These are phyloP conservation scores for Drosophila repletoides DNA, from an alignment of 1,140 invertebrate genomes.

Conservation along the genomic window DNA sequence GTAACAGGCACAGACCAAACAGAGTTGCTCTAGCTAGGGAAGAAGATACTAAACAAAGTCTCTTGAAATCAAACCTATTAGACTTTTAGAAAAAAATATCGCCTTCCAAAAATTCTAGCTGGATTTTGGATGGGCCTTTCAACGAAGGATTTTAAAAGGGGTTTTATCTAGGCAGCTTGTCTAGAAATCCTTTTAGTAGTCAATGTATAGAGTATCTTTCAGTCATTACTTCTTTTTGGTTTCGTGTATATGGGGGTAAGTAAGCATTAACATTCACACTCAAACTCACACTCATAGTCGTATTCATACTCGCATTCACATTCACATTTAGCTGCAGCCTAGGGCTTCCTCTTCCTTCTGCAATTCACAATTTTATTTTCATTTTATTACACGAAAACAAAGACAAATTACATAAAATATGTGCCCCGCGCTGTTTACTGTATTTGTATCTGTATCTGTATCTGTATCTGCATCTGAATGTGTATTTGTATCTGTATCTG, in stretches of 20 bases:
- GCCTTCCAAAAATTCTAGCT: too few relatives aligned
- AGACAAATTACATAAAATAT: conserved; percentile 82
- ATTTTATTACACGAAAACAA: conserved; percentile 80
- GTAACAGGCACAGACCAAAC: too few relatives aligned
- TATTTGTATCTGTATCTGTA: conserved; percentile 19
- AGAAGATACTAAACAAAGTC: too few relatives aligned
- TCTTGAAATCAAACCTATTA: too few relatives aligned
- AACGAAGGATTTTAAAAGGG: too few relatives aligned
- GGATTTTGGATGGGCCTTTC: too few relatives aligned
- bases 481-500: conserved; percentile 21
- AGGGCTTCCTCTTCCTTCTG: conserved; percentile 48
- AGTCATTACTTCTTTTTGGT: too few relatives aligned
- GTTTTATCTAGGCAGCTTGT: too few relatives aligned
- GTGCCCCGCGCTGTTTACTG: conserved; percentile 21
- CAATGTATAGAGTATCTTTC: too few relatives aligned
- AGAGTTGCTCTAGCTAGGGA: too few relatives aligned
- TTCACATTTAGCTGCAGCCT: conserved; percentile 33
- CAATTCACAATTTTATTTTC: conserved; percentile 76
- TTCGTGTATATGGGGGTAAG: conserved; percentile 40
- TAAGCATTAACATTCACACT: conserved; percentile 44
- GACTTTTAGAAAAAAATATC: too few relatives aligned
- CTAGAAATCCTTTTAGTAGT: too few relatives aligned
- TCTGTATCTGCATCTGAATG: conserved; percentile 1
- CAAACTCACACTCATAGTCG: conserved; percentile 28
- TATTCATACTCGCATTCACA: conserved; percentile 13